Conservation (phyloP, 2,888 invertebrate species). For the Metallyticus violacea region DNA sequence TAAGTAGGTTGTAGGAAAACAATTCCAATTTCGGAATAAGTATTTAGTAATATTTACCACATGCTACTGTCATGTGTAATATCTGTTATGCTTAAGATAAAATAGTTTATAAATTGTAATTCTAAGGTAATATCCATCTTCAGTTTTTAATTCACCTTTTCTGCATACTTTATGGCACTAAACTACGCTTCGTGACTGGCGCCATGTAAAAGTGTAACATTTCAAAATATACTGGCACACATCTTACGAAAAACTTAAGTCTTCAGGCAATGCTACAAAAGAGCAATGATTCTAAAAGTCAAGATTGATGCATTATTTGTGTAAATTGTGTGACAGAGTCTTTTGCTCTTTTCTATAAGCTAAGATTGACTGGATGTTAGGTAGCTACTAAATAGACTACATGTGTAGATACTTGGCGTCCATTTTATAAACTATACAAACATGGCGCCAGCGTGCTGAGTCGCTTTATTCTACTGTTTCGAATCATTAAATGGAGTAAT, state of each 20-base stretch:
- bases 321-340: neutral
- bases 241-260: too few relatives aligned
- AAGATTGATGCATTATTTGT: neutral
- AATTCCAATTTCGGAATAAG: neutral
- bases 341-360: neutral
- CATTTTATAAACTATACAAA: neutral
- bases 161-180: neutral
- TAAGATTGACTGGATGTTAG: neutral
- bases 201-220: neutral
- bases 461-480: neutral
- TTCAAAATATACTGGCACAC: neutral
- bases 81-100: neutral
- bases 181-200: neutral
- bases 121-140: neutral
- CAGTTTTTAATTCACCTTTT: neutral
- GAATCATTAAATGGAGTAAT: neutral
- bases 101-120: neutral
- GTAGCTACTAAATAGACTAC: neutral
- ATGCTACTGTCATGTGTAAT: neutral
- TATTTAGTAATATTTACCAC: neutral
- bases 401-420: neutral
- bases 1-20: constrained; percentile 19
- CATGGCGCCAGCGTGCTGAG: neutral
- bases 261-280: neutral
- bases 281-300: neutral